Conservation (phyloP, 2,113 vertebrate genomes). For the Vombatus ursinus region DNA sequence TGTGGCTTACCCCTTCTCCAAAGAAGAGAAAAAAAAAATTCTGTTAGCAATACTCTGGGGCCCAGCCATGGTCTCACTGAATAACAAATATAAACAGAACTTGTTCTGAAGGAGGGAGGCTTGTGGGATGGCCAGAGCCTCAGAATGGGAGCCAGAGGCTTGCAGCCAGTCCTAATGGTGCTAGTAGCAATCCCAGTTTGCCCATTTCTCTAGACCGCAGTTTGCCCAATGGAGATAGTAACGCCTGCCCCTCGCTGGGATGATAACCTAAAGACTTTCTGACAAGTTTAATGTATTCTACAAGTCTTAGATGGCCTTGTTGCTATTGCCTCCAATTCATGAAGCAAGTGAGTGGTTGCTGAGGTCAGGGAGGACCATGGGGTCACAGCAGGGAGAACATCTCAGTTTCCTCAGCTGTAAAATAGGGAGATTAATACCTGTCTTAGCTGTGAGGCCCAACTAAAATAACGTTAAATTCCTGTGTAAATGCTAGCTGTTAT, state of each 20-base stretch:
- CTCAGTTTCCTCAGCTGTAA: background rate
- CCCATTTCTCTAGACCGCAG: background rate
- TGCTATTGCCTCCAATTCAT: background rate
- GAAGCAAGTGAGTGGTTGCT: background rate
- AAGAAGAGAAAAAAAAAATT: background rate
- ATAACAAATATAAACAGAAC: background rate
- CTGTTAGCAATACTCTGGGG: background rate
- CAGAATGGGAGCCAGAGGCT: background rate
- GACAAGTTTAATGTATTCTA: background rate
- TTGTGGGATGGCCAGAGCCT: background rate
- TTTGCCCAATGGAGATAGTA: background rate
- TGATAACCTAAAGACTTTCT: background rate
- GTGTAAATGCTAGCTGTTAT: background rate
- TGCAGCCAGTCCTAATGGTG: background rate
- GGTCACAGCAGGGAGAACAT: background rate
- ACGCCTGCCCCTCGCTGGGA: background rate
- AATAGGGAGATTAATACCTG: background rate
- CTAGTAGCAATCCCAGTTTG: background rate
- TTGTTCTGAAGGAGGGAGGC: no score
- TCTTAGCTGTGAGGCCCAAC: background rate
- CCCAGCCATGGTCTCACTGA: background rate
- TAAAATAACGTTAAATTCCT: background rate
- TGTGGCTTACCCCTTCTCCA: slow-evolving; percentile 24
- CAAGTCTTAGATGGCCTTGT: background rate
- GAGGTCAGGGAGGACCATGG: background rate